A percentile compares a stretch with the other conserved stretches of the same genome.
These are phyloP conservation scores for Ptychadena robeensis DNA, from an alignment of 2,797 vertebrate species.

Conservation along the genomic window DNA sequence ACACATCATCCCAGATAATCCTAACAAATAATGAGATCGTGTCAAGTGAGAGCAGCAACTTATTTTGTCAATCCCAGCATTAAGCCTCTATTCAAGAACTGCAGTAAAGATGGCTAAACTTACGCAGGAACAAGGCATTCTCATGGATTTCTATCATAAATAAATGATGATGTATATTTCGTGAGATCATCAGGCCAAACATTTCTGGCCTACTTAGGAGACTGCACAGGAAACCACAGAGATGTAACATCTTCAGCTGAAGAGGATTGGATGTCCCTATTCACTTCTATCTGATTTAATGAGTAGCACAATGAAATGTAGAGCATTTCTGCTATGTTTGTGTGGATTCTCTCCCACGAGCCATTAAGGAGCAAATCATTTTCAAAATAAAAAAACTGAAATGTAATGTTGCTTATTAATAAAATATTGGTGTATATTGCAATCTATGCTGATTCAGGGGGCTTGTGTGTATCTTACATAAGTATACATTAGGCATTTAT, in stretches of 20 bases:
- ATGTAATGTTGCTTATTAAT: neutral
- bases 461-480: too few species aligned
- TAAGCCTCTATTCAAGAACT: neutral
- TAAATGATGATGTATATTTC: conserved; percentile 34
- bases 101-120: conserved; percentile 8
- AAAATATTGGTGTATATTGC: neutral
- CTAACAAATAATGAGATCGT: neutral
- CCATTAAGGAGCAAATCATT: conserved; percentile 27
- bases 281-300: conserved; percentile 31
- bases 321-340: conserved; percentile 29
- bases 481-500: neutral
- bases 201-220: conserved; percentile 16
- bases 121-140: neutral
- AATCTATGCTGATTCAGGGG: neutral
- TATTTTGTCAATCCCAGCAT: conserved; percentile 7
- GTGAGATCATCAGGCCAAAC: conserved; percentile 15
- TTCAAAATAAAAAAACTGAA: conserved; percentile 26
- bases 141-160: neutral
- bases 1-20: conserved; percentile 6
- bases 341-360: conserved; percentile 26
- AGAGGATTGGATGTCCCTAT: conserved; percentile 20
- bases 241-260: conserved; percentile 30
- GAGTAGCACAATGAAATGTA: conserved; percentile 30
- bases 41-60: neutral
- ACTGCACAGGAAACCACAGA: conserved; percentile 25